Conservation (phyloP, 2,888 invertebrate species). For the Axea sp. region DNA sequence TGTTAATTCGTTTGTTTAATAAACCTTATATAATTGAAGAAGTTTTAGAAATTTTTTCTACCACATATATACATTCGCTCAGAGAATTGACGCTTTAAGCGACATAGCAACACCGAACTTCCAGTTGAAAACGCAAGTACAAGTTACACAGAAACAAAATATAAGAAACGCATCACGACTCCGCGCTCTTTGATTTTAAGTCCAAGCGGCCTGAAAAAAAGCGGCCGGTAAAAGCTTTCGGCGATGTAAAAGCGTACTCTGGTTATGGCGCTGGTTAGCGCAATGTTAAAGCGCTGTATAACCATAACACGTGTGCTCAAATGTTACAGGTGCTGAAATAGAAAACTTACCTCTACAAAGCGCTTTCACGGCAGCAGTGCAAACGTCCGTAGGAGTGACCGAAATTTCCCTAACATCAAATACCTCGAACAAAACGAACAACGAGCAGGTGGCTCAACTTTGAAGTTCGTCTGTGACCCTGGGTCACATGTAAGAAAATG, state of each 20-base stretch:
- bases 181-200: slow-evolving; percentile 31
- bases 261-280: slow-evolving; percentile 57
- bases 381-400: slow-evolving; percentile 75
- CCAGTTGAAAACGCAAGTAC: not conserved
- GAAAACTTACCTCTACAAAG: slow-evolving; percentile 75
- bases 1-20: too few species aligned
- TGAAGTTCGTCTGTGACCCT: slow-evolving; percentile 63
- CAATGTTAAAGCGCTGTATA: slow-evolving; percentile 25
- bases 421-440: slow-evolving; percentile 71
- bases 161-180: slow-evolving; percentile 42
- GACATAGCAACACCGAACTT: not conserved
- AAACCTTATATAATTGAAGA: too few species aligned
- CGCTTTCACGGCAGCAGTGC: slow-evolving; percentile 73
- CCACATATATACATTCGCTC: too few species aligned
- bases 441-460: slow-evolving; percentile 75
- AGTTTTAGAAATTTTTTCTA: too few species aligned
- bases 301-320: slow-evolving; percentile 52
- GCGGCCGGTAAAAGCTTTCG: slow-evolving; percentile 45
- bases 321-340: slow-evolving; percentile 74
- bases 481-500: slow-evolving; percentile 57
- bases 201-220: slow-evolving; percentile 12
- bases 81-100: not conserved
- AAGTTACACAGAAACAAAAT: not conserved
- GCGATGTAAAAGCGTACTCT: slow-evolving; percentile 51
- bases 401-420: slow-evolving; percentile 74